Base-by-base conservation (phyloP, 2,888 invertebrate species). In the Leptopilina myrica region DNA sequence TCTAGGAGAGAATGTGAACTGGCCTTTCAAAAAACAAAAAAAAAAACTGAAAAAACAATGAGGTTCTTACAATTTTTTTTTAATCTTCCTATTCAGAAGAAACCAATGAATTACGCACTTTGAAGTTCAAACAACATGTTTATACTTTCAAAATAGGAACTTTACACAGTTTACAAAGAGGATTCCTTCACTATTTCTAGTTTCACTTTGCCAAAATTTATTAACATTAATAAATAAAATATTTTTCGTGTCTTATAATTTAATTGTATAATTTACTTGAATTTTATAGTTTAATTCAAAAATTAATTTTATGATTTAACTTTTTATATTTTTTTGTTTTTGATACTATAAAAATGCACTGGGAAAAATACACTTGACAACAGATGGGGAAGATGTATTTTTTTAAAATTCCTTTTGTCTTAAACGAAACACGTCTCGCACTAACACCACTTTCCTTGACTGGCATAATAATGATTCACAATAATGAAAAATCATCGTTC, bases 1-100 rank as follows among this genome's bases (percentile, higher is more conserved):
- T 73, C 73, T 73, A 53, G 56, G 73, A 56, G 73, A 56, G 73
- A 73, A 73, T 73, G 73, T 73, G n/a, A 53, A 12, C 49, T 69
- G 73, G 56, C 73, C 56, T 73, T 73, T 73, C n/a, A 73, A 73
- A 73, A 49, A 49, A 43, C 33, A 33, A 2, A 33, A 33, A 33
- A 33, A 33, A 33, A 33, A 33, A 33, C 3, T 33, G 33, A 73
- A 53, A 33, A 33, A 56, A 56, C 73, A 56, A 33, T 56, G 49
- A 69, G 26, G 49, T 56, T 73, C 73, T 73, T 33, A 73, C 73
- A 56, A 12, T 26, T 53, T 49, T 49, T 49, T 49, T 33, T 62
- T 62, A n/a, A 62, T 20, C 62, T 62, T 20, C 33, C 33, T 56
- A 49, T 49, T 56, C 15, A 73, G 20, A 49, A 15, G 20, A 43